Conservation (phyloP, 2,888 invertebrate genomes). For the Carcina quercana region DNA sequence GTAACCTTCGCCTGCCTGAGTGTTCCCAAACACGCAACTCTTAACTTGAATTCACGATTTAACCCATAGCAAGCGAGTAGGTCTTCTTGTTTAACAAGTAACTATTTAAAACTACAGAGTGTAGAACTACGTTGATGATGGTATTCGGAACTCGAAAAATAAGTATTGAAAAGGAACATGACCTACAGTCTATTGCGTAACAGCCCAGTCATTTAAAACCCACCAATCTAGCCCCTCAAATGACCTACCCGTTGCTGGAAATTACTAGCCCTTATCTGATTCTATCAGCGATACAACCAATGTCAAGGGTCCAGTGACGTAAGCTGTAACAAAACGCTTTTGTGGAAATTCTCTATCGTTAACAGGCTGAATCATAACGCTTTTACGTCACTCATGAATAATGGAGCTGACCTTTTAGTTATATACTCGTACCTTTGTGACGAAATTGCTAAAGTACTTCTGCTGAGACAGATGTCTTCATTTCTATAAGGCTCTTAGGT, state of each 20-base stretch:
- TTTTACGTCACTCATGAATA: constrained; percentile 36
- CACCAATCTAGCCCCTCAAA: not conserved
- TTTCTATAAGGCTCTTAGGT: no score
- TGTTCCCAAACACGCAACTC: constrained; percentile 5
- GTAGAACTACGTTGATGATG: no score
- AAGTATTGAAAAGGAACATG: not conserved
- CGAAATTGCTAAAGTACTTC: no score
- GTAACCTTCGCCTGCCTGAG: constrained; percentile 7
- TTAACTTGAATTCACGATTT: constrained; percentile 1
- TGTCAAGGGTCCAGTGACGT: constrained; percentile 16
- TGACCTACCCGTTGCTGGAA: not conserved
- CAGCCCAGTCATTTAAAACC: not conserved
- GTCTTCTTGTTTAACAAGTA: not conserved
- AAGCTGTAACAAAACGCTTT: constrained; percentile 21
- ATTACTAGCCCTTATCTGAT: constrained; percentile 1
- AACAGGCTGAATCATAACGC: constrained; percentile 38
- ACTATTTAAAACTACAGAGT: no score
- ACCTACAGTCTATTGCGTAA: not conserved
- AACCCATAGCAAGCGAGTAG: not conserved
- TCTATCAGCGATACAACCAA: constrained; percentile 1
- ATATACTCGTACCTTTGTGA: no score
- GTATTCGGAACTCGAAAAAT: no score
- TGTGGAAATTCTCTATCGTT: constrained; percentile 37
- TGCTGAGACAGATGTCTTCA: no score
- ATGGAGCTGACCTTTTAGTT: constrained; percentile 38